Evolutionary conservation across 2,888 invertebrate species (phyloP).

Genomic region (Syritta pipiens): DNA sequence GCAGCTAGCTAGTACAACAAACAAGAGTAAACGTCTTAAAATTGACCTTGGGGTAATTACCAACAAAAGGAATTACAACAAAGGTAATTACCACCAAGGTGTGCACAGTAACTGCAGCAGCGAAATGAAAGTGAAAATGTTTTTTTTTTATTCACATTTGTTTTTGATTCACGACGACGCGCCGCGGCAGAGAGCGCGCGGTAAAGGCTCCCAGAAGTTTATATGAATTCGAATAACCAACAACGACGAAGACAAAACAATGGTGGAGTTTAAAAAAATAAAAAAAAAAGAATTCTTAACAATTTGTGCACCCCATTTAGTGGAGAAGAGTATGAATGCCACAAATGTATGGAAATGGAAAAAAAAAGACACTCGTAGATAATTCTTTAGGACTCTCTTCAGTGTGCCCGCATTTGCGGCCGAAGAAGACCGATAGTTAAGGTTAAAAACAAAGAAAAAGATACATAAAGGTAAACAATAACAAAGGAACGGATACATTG

Average conservation of each 20-base stretch:
- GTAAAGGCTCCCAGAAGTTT: too few species aligned
- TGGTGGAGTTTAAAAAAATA: conserved; percentile 20
- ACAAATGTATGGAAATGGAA: conserved; percentile 24
- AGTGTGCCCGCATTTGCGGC: neutral
- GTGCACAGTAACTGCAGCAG: conserved; percentile 54
- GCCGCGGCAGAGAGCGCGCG: too few species aligned
- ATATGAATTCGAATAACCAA: conserved; percentile 26
- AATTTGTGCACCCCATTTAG: conserved; percentile 17
- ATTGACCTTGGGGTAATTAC: conserved; percentile 67
- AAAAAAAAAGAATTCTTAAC: conserved; percentile 30
- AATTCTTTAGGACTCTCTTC: conserved; percentile 32
- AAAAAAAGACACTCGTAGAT: neutral
- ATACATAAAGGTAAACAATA: conserved; percentile 46
- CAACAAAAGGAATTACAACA: conserved; percentile 37
- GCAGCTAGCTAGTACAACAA: conserved; percentile 20
- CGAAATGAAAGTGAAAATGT: conserved; percentile 63
- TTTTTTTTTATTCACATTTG: conserved; percentile 16
- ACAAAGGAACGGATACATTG: conserved; percentile 50
- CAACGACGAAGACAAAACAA: conserved; percentile 44
- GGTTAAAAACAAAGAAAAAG: conserved; percentile 9
- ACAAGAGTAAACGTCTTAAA: conserved; percentile 65
- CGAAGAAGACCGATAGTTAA: conserved; percentile 17
- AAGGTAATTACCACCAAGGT: conserved; percentile 21
- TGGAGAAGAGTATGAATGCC: conserved; percentile 13
- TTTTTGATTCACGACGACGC: conserved; percentile 48